Base-by-base conservation (phyloP, 2,888 invertebrate genomes). In the Charanyca ferruginea region DNA sequence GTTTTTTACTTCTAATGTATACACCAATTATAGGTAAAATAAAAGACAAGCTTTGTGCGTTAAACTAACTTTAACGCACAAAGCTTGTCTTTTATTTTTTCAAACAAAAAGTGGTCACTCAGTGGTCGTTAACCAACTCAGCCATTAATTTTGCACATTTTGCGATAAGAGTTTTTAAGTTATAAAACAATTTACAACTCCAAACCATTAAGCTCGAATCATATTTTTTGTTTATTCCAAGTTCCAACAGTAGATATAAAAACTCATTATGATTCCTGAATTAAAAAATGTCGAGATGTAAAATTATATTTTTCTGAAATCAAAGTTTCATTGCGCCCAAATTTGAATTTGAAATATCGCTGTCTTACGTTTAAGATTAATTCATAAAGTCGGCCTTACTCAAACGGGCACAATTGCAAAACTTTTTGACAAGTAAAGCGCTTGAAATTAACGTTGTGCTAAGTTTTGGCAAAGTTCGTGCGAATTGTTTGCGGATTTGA, bases 401-500 rank as follows among this genome's bases (percentile, higher is more conserved):
- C 83, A 84, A 88, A 86, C 88, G 83, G 81, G 87, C 85, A 87
- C 90, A 88, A 91, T 89, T 88, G 87, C 83, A 44, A 83, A 93
- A 92, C 85, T 91, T 93, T 90, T 89, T 89, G 91, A 91, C 90
- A 90, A 90, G 90, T 87, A 88, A 91, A 91, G 86, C 89, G 85
- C 77, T 85, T 76, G 80, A 88, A 89, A 91, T 90, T 90, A 89
- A 87, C 87, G 87, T 86, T 78, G 77, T 61, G 82, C 79, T 80
- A 87, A 87, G 83, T 87, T 89, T 79, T 32, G 62, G 48, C 63
- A 44, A 76, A 83, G 79, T 80, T 83, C 72, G 71, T 69, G 67
- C 66, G 72, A 77, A 83, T 78, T 81, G 83, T 84, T 85, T 80
- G 79, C 66, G 73, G 70, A 62, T 72, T 71, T 55, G 55, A 59